Percentiles rank a stretch among this genome's conserved stretches.
These are phyloP conservation scores for Drosophila auraria DNA, from an alignment of 1,140 invertebrate species.

Conservation along the genomic window DNA sequence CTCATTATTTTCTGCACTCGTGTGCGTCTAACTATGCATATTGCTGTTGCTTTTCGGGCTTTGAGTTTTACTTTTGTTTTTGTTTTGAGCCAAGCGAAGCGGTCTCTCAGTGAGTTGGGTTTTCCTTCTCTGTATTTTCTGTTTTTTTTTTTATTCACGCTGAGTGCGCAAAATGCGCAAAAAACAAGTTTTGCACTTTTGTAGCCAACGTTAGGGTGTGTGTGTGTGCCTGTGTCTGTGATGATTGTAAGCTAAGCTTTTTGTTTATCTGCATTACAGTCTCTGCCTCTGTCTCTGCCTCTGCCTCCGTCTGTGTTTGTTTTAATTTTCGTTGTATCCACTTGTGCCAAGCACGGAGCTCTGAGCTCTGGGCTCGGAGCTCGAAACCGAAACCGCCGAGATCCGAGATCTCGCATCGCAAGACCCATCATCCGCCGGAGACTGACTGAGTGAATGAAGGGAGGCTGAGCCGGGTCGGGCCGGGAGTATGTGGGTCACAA, in stretches of 20 bases:
- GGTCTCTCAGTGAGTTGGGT: conserved; percentile 30
- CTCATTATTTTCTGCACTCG: conserved; percentile 12
- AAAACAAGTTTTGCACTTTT: conserved; percentile 81
- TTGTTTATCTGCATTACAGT: conserved; percentile 52
- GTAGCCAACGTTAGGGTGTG: conserved; percentile 43
- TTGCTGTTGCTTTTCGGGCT: conserved; percentile 43
- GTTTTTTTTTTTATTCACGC: conserved; percentile 51
- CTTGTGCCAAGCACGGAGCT: conserved; percentile 77
- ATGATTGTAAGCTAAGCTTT: conserved; percentile 58
- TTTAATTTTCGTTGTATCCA: conserved; percentile 78
- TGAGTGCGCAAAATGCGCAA: conserved; percentile 83
- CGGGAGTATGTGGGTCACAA: conserved; percentile 10
- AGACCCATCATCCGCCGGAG: conserved; percentile 26
- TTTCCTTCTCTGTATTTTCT: conserved; percentile 13
- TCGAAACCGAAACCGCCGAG: conserved; percentile 54
- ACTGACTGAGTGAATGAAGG: conserved; percentile 7
- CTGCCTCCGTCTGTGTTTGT: conserved; percentile 60
- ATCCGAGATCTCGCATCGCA: conserved; percentile 33
- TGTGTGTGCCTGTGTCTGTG: conserved; percentile 11
- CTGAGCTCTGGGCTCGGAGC: conserved; percentile 54
- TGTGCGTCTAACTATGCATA: conserved; percentile 8
- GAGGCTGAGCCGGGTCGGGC: neutral
- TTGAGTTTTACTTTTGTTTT: conserved; percentile 62
- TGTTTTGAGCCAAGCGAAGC: conserved; percentile 47
- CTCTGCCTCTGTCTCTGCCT: conserved; percentile 41